Conservation (phyloP, 2,797 vertebrate genomes). For the Psittacula derbiana region DNA sequence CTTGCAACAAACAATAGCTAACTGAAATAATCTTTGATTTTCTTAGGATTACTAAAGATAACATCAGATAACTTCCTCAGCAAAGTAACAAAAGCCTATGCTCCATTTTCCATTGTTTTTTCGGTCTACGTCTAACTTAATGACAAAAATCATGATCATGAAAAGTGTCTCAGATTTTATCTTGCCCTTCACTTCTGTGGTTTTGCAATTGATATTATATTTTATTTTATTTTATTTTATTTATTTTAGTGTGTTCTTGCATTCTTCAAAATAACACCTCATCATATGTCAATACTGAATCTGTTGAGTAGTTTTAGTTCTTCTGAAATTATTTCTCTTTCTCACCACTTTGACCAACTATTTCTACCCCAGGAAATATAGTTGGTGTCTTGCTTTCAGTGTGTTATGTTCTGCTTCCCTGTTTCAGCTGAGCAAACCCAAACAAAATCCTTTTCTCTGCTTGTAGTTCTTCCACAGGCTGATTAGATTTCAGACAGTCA, state of each 20-base stretch:
- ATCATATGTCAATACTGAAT: neutral
- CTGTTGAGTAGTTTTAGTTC: neutral
- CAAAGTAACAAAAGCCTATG: conserved; percentile 10
- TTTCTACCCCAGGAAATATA: neutral
- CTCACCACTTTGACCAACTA: neutral
- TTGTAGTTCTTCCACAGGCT: neutral
- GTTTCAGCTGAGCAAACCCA: neutral
- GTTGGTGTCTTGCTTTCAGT: neutral
- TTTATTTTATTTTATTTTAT: neutral
- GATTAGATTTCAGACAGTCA: neutral
- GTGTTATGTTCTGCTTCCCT: neutral
- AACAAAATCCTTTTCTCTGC: neutral
- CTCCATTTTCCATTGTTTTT: neutral
- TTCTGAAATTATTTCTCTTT: neutral
- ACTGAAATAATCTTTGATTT: conserved; percentile 48
- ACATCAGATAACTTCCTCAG: conserved; percentile 3
- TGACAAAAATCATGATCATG: neutral
- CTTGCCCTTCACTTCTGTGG: neutral
- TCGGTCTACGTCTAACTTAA: neutral
- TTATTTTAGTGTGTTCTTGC: neutral
- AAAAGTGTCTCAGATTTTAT: neutral
- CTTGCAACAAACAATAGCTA: conserved; percentile 45
- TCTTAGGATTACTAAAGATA: conserved; percentile 35
- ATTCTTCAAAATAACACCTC: neutral
- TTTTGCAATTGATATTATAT: neutral